A percentile compares a stretch with the other conserved stretches of the same genome.
These are phyloP conservation scores for Muschampia plurimacula DNA, from an alignment of 2,888 invertebrate species.

Conservation along the genomic window DNA sequence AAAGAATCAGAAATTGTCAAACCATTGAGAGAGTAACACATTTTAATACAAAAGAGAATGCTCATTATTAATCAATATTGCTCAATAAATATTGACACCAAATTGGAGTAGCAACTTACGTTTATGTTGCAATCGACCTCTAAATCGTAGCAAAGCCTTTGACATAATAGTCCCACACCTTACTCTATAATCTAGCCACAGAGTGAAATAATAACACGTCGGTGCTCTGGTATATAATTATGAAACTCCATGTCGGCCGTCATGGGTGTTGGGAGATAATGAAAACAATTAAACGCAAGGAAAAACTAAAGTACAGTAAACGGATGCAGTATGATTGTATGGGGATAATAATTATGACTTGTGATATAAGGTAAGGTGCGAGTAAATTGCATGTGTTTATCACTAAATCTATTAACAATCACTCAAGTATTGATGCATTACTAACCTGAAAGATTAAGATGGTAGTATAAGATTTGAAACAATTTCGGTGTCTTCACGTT, in stretches of 20 bases:
- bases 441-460: too few species aligned
- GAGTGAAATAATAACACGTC: slow-evolving; percentile 7
- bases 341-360: background rate
- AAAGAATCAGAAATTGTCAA: background rate
- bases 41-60: too few species aligned
- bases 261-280: slow-evolving; percentile 1
- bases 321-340: background rate
- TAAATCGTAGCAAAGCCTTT: background rate
- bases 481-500: too few species aligned
- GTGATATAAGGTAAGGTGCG: background rate
- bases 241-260: background rate
- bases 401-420: background rate
- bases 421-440: too few species aligned
- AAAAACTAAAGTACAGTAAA: background rate
- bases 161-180: slow-evolving; percentile 16
- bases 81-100: background rate
- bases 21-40: background rate
- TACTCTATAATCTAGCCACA: background rate
- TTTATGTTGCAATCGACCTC: slow-evolving; percentile 4
- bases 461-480: too few species aligned
- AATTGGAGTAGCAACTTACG: background rate
- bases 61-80: background rate
- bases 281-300: slow-evolving; percentile 17
- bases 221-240: slow-evolving; percentile 11
- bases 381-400: background rate